Conservation (phyloP, 2,888 invertebrate species). For the Drosophila eohydei region DNA sequence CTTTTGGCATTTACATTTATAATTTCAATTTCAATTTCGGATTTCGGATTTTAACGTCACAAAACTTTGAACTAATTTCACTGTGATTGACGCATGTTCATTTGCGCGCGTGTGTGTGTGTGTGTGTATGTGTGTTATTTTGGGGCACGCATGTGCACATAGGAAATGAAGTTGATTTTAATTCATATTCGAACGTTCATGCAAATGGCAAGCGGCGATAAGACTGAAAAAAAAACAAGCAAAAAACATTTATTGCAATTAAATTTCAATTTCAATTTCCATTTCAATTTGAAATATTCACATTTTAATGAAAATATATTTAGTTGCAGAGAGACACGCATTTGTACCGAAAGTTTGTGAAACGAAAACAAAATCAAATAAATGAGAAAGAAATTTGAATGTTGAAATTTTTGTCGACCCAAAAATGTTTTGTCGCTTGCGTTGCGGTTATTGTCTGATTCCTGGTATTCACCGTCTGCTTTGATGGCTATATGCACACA, state of each 20-base stretch:
- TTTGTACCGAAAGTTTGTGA: slow-evolving; percentile 12
- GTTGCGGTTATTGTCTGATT: slow-evolving; percentile 59
- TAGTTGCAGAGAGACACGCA: neutral
- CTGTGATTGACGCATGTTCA: slow-evolving; percentile 37
- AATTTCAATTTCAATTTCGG: slow-evolving; percentile 6
- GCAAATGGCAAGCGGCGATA: slow-evolving; percentile 15
- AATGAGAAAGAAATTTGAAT: slow-evolving; percentile 39
- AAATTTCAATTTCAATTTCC: neutral
- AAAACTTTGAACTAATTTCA: slow-evolving; percentile 35
- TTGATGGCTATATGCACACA: slow-evolving; percentile 18
- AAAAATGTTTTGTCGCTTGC: slow-evolving; percentile 48
- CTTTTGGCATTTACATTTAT: slow-evolving; percentile 18
- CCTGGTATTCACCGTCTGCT: slow-evolving; percentile 27
- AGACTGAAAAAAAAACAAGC: slow-evolving; percentile 30
- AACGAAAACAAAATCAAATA: slow-evolving; percentile 21
- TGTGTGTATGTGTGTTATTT: slow-evolving; percentile 16
- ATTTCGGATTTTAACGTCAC: slow-evolving; percentile 22
- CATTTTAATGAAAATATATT: neutral
- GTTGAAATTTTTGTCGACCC: slow-evolving; percentile 57
- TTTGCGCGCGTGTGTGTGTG: slow-evolving; percentile 11
- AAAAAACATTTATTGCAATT: slow-evolving; percentile 3
- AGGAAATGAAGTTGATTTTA: slow-evolving; percentile 18
- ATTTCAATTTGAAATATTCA: neutral
- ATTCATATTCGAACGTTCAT: slow-evolving; percentile 20
- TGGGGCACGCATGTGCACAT: slow-evolving; percentile 32